A percentile compares a stretch with the other conserved stretches of the same genome.
Evolutionary conservation across 2,888 invertebrate genomes (phyloP).

Genomic region (Morinoia aosen): DNA sequence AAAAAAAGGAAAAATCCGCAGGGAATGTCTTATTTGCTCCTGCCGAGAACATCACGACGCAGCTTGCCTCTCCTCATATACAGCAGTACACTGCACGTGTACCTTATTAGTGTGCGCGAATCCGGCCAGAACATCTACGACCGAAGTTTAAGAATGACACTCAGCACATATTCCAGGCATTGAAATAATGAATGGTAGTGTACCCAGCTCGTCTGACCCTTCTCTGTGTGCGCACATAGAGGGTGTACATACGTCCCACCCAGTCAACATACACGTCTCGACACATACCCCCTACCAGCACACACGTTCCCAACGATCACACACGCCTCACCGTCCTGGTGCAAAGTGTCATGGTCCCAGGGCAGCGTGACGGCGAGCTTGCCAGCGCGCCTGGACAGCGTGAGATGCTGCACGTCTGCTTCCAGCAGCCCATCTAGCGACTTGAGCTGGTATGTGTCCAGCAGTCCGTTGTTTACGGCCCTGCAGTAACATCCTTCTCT

Average conservation of each 20-base stretch:
- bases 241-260: neutral
- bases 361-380: conserved; percentile 69
- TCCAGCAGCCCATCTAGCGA: conserved; percentile 73
- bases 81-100: neutral
- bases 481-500: conserved; percentile 68
- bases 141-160: neutral
- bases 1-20: too few relatives aligned
- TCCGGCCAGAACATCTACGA: neutral
- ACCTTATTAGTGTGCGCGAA: neutral
- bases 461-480: conserved; percentile 72
- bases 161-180: neutral
- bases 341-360: conserved; percentile 49
- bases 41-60: too few relatives aligned
- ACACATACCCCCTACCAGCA: neutral
- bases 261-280: neutral
- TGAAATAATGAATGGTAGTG: neutral
- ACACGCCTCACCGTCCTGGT: neutral
- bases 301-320: neutral
- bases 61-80: neutral
- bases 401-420: conserved; percentile 70
- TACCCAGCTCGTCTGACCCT: neutral
- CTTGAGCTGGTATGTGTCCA: conserved; percentile 74
- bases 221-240: neutral
- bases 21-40: neutral
- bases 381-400: conserved; percentile 68